phyloP scores from a whole-genome alignment of 2,113 vertebrate genomes.

The Alouatta palliata region DNA sequence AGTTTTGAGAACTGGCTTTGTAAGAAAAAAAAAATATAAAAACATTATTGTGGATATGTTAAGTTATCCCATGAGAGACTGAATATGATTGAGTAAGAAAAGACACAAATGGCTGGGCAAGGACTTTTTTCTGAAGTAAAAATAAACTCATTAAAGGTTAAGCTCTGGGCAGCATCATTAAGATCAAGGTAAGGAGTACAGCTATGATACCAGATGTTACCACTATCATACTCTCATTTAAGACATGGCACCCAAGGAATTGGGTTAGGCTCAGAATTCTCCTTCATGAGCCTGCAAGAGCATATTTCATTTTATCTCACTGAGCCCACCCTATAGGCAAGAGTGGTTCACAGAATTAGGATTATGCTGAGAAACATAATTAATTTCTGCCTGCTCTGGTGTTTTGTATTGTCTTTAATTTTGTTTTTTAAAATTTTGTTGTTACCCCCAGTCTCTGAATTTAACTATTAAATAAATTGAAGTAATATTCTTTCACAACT shows the following conservation, averaged over 20 bases:
- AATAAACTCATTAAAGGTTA: constrained; percentile 19
- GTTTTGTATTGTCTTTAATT: background rate
- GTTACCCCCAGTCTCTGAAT: background rate
- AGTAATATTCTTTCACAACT: background rate
- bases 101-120: background rate
- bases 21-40: constrained; percentile 18
- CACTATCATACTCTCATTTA: background rate
- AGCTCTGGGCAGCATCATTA: background rate
- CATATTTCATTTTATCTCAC: background rate
- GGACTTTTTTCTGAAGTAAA: background rate
- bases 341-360: background rate
- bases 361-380: background rate
- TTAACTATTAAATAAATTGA: background rate
- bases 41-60: background rate
- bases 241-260: rapidly evolving
- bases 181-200: background rate
- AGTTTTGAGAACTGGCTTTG: constrained; percentile 9
- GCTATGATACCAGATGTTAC: background rate
- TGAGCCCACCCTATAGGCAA: background rate
- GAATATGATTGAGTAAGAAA: constrained; percentile 23
- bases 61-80: constrained; percentile 6
- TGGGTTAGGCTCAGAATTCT: background rate
- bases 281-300: background rate
- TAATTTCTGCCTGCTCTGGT: background rate
- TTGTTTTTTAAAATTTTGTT: background rate